A percentile compares a stretch with the other conserved stretches of the same genome.
phyloP scores from a whole-genome alignment of 1,140 invertebrate genomes.

The Drosophila lacteicornis region DNA sequence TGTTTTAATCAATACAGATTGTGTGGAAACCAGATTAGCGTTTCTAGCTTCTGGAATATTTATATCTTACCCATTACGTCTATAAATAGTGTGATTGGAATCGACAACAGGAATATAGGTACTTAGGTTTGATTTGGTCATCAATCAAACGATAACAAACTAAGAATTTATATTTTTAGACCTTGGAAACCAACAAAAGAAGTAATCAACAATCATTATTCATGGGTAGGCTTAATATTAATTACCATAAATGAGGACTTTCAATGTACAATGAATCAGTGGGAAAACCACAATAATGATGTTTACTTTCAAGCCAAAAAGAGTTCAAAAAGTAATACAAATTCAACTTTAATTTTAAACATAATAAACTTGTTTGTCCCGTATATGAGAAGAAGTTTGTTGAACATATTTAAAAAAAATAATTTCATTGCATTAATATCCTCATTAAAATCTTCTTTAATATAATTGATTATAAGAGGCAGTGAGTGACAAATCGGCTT shows the following conservation, averaged over 20 bases:
- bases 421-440: too few species aligned
- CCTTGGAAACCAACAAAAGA: neutral
- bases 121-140: neutral
- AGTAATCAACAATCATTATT: constrained; percentile 13
- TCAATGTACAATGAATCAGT: neutral
- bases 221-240: neutral
- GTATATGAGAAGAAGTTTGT: too few species aligned
- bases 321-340: too few species aligned
- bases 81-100: neutral
- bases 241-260: constrained; percentile 1
- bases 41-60: neutral
- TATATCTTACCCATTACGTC: neutral
- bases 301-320: neutral
- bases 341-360: too few species aligned
- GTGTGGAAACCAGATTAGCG: neutral
- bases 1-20: too few species aligned
- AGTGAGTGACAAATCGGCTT: neutral
- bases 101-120: neutral
- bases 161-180: constrained; percentile 1
- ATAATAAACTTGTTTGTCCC: too few species aligned
- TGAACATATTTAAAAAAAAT: too few species aligned
- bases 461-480: neutral
- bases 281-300: neutral
- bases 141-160: constrained; percentile 11
- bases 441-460: too few species aligned